Conservation (phyloP, 1,140 invertebrate species). For the Scaptomyza pallida region DNA sequence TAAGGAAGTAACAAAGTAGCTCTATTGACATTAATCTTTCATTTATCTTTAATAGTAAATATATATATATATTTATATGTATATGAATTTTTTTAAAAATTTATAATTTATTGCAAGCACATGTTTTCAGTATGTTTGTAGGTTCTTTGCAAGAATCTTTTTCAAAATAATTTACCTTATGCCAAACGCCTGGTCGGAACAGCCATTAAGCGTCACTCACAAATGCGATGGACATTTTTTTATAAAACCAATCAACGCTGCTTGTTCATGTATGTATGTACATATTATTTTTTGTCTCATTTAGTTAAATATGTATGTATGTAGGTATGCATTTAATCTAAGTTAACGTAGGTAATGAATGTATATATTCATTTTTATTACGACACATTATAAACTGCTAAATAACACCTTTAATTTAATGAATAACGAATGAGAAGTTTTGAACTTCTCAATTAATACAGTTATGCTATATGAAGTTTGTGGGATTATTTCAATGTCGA, state of each 20-base stretch:
- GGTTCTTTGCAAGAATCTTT: conserved; percentile 44
- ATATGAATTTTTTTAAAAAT: conserved; percentile 44
- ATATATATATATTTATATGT: conserved; percentile 31
- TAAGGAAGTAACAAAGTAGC: conserved; percentile 52
- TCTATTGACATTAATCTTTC: conserved; percentile 41
- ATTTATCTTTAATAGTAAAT: conserved; percentile 46
- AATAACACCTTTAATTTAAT: conserved; percentile 45
- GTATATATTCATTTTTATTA: conserved; percentile 11
- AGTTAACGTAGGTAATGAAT: conserved; percentile 35
- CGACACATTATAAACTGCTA: conserved; percentile 36
- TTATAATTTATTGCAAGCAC: conserved; percentile 52
- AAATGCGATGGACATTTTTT: conserved; percentile 51
- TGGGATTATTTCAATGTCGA: conserved; percentile 10
- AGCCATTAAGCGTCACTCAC: conserved; percentile 35
- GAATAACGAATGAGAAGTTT: conserved; percentile 45
- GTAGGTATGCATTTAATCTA: conserved; percentile 16
- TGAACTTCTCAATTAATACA: conserved; percentile 32
- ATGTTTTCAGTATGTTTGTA: conserved; percentile 33
- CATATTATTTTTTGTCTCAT: conserved; percentile 20
- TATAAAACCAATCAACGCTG: conserved; percentile 30
- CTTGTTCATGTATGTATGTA: conserved; percentile 14
- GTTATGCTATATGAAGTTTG: conserved; percentile 24
- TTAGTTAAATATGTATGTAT: conserved; percentile 3
- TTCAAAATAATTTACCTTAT: conserved; percentile 28
- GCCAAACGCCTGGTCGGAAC: conserved; percentile 37